Percentiles rank a stretch among this genome's conserved stretches.
phyloP scores from a whole-genome alignment of 2,113 vertebrate genomes.

The Ceuthmochares aereus region DNA sequence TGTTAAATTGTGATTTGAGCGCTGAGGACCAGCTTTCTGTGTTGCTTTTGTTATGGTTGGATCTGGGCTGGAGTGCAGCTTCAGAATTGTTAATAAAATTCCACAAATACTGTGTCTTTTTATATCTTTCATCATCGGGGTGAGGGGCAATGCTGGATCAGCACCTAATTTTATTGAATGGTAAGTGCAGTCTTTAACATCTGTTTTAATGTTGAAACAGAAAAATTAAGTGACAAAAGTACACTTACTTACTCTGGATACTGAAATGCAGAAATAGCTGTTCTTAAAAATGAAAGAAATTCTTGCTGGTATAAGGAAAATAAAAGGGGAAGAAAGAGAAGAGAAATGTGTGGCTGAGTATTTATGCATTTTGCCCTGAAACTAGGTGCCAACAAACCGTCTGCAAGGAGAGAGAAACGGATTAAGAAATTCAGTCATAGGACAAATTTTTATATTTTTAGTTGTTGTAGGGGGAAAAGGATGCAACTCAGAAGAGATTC shows the following conservation, averaged over 20 bases:
- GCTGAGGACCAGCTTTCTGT: not conserved
- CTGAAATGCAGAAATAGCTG: slow-evolving; percentile 9
- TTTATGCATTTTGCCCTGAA: not conserved
- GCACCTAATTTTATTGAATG: not conserved
- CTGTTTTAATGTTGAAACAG: not conserved
- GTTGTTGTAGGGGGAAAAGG: not conserved
- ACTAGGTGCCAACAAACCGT: not conserved
- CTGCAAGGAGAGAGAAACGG: not conserved
- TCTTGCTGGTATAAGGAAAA: slow-evolving; percentile 42
- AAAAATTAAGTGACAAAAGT: not conserved
- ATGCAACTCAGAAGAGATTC: not conserved
- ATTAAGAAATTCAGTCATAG: not conserved
- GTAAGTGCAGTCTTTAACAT: not conserved
- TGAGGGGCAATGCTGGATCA: not conserved
- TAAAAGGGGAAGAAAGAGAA: slow-evolving; percentile 40
- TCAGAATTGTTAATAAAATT: not conserved
- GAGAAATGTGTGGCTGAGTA: not conserved
- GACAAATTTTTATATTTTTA: slow-evolving; percentile 5
- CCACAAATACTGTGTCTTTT: not conserved
- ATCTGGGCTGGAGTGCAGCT: not conserved
- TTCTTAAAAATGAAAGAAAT: slow-evolving; percentile 18
- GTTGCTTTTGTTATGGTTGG: not conserved
- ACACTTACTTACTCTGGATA: not conserved
- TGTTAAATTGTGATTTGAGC: not conserved
- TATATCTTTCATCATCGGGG: not conserved